Evolutionary conservation across 2,888 invertebrate species (phyloP).

Genomic region (Temnothorax ravouxi): DNA sequence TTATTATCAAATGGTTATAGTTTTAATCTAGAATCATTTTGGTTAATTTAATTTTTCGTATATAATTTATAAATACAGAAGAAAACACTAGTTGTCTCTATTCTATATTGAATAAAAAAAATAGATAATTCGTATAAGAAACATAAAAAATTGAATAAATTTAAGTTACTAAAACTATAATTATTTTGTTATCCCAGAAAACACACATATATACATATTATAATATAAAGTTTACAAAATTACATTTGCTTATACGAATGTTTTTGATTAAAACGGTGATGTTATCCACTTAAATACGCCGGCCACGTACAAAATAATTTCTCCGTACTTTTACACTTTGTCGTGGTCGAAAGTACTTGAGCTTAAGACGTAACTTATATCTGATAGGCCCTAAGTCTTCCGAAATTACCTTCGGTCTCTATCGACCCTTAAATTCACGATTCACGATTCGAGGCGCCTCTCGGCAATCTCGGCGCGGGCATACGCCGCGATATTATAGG

Average conservation of each 20-base stretch:
- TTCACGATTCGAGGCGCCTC: constrained; percentile 66
- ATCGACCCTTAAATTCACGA: constrained; percentile 66
- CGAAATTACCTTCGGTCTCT: constrained; percentile 47
- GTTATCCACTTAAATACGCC: background rate
- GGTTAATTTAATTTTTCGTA: background rate
- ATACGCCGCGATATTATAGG: constrained; percentile 80
- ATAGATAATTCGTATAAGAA: background rate
- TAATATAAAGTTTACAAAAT: background rate
- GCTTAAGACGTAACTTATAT: constrained; percentile 58
- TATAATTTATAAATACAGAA: background rate
- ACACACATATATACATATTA: background rate
- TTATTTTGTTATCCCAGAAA: background rate
- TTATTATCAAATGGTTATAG: background rate
- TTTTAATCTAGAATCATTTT: background rate
- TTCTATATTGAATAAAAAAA: background rate
- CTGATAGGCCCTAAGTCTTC: constrained; percentile 55
- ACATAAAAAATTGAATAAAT: background rate
- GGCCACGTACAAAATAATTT: constrained; percentile 29
- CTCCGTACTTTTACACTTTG: constrained; percentile 36
- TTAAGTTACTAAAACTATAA: background rate
- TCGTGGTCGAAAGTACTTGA: constrained; percentile 49
- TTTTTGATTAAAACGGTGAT: background rate
- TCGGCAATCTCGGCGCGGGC: constrained; percentile 60
- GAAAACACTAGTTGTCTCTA: background rate
- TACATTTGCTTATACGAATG: background rate